Base-by-base conservation (phyloP, 2,113 vertebrate genomes). In the Callionymus lyra region DNA sequence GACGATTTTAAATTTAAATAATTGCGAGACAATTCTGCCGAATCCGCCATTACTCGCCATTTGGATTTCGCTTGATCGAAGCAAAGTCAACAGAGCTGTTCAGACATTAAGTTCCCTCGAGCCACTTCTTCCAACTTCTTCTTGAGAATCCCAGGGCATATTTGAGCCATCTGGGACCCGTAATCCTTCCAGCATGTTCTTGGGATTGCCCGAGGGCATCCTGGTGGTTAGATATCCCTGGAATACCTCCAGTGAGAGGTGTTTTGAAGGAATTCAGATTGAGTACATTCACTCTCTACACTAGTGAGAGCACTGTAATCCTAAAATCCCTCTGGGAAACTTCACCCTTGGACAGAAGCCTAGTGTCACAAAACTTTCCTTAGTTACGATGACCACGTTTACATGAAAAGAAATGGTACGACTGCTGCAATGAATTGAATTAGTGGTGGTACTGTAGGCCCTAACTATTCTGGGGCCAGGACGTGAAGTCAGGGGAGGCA, bases 241-340 rank as follows among this genome's bases (percentile, higher is more conserved):
- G 56, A 62, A 56, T 59, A 41, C 50, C 38, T 75, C 45, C 50
- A 47, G 18, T 42, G 56, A 48, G 63, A 61, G 35, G 18, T 43
- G 43, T 50, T 40, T 46, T 21, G 21, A 13, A 53, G 19, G 41
- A 4, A 12, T 56, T 17, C 63, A 45, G 31, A 62, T 59, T 59
- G 54, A 54, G 39, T 10, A 27, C 35, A 33, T 16, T 51, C 16
- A 41, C n/a, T n/a, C n/a, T n/a, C n/a, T n/a, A n/a, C n/a, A 44
- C 39, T 44, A 38, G 13, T 35, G 34, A 35, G 43, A 54, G 34
- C 1, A 1, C 34, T 48, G 18, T 33, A 13, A 37, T 38, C 19
- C 33, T 49, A 38, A 46, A 38, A 39, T 16, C 52, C 36, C 35
- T 44, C 8, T 42, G 53, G 58, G 13, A 52, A 34, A 37, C 45